These are phyloP conservation scores for Aulostomus chinensis DNA, from an alignment of 2,797 vertebrate species.

Conservation along the genomic window DNA sequence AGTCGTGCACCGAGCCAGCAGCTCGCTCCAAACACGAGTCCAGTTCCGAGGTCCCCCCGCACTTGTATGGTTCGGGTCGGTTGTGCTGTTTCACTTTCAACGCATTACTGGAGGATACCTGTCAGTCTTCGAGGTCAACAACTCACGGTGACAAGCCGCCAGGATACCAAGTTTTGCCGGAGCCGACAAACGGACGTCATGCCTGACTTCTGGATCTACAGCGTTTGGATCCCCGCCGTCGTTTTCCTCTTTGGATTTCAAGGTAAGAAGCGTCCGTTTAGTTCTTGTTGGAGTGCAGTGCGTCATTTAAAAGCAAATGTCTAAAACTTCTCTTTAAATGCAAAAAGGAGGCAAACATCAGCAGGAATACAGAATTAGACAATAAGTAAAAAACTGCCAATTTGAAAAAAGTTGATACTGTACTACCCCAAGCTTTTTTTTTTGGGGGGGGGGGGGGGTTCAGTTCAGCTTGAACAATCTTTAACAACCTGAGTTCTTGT, in stretches of 20 bases:
- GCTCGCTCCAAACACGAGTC: neutral
- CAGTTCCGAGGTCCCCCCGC: constrained; percentile 16
- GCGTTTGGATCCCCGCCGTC: constrained; percentile 53
- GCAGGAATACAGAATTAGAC: too few relatives aligned
- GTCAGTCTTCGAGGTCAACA: constrained; percentile 24
- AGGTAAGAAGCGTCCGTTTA: constrained; percentile 38
- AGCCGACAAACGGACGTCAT: constrained; percentile 40
- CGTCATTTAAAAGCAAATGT: too few relatives aligned
- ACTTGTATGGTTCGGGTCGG: constrained; percentile 14
- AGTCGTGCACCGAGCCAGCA: neutral
- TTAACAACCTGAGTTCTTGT: too few relatives aligned
- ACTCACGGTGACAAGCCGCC: neutral
- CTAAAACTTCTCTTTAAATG: too few relatives aligned
- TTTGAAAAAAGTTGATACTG: too few relatives aligned
- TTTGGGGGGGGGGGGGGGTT: too few relatives aligned
- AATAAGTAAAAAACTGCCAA: too few relatives aligned
- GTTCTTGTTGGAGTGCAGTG: too few relatives aligned
- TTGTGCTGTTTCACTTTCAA: constrained; percentile 14
- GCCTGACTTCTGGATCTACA: constrained; percentile 64
- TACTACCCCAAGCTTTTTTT: too few relatives aligned
- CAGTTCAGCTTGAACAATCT: too few relatives aligned
- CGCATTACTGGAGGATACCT: constrained; percentile 10
- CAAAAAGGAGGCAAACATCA: too few relatives aligned
- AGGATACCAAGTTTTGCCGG: constrained; percentile 39
- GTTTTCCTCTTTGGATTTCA: constrained; percentile 62